Evolutionary conservation across 2,113 vertebrate genomes (phyloP), one percentile per base, ranked within the genome.

Genomic region (Aythya baeri): DNA sequence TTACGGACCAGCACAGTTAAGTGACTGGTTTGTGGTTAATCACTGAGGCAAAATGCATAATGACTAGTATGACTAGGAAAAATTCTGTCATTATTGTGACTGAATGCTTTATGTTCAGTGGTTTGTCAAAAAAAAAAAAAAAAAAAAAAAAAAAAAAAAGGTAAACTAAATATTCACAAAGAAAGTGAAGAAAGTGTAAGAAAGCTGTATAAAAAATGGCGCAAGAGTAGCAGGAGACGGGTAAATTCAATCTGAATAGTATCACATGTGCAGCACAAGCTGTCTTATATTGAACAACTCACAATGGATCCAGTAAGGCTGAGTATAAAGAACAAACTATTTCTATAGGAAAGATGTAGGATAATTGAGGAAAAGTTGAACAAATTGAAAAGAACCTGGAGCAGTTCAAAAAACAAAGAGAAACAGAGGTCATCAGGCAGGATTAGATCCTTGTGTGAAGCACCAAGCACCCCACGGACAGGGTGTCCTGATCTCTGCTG

Each of bases 21-120:
- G 57, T 68, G 26, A 75, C 18, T 36, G 46, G 50, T 68, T 68
- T 91, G 49, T 15, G 55, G 16, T 41, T 74, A 74, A 74, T 25
- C 8, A 74, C 31, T 5, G 5, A 70, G 21, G 31, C 23, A 85
- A 79, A 95, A 79, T 21, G 4, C 36, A 6, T 50, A 57, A 65
- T 16, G 54, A 62, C 21, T 32, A 75, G 16, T 41, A 41, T 41
- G 41, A 41, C 41, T 41, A 92, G 77, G 74, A 92, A 86, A 93
- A 93, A 36, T 59, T 54, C 83, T 87, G 82, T 67, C 32, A 58
- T 94, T 92, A 84, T 57, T 76, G 83, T 71, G 94, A 57, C 62
- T 23, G 82, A 86, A 86, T 73, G 83, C 34, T 88, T n/a, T 46
- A 75, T 59, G 26, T 67, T 94, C 65, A 77, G 25, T 68, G 85